A percentile compares a stretch with the other conserved stretches of the same genome.
phyloP scores from a whole-genome alignment of 2,113 vertebrate species.

The Natator depressus region DNA sequence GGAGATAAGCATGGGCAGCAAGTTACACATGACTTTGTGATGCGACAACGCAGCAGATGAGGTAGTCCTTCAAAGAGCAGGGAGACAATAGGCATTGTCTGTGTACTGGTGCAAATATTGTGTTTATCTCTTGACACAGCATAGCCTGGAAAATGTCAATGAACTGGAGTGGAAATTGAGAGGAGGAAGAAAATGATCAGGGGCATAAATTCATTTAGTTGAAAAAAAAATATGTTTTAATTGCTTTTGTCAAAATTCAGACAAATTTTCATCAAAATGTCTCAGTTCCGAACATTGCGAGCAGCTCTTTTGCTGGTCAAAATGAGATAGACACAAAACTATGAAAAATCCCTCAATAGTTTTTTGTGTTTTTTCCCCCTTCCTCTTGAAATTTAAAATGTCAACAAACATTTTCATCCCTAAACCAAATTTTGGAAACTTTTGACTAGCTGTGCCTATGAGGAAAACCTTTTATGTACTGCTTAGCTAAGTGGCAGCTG shows the following conservation, averaged over 20 bases:
- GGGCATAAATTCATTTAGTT: neutral
- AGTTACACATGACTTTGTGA: neutral
- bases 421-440: neutral
- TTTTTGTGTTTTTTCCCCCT: neutral
- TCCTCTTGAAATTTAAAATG: neutral
- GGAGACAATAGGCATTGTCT: neutral
- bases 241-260: neutral
- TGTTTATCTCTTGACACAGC: neutral
- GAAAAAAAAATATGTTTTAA: neutral
- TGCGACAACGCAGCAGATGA: neutral
- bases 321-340: neutral
- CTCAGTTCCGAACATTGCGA: neutral
- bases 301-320: neutral
- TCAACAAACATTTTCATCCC: neutral
- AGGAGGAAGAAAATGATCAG: neutral
- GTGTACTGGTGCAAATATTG: neutral
- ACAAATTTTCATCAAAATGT: neutral
- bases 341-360: neutral
- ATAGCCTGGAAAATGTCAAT: neutral
- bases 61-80: neutral
- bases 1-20: neutral
- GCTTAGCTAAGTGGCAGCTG: neutral
- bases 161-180: neutral
- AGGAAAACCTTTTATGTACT: neutral
- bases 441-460: neutral